Conservation (phyloP, 2,113 vertebrate genomes). For the Drymodes brunneopygia region DNA sequence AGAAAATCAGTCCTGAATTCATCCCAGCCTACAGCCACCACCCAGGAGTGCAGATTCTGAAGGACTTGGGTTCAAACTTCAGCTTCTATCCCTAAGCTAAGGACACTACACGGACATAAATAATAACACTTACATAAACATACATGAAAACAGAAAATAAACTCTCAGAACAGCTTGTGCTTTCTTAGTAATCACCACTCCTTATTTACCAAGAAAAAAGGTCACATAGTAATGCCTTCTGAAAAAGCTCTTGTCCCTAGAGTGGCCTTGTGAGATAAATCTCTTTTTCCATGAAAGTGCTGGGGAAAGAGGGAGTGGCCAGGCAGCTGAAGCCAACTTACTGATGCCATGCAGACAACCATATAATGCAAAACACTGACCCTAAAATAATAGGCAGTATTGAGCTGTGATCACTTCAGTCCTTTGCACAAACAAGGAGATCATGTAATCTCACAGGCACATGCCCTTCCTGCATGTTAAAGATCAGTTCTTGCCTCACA, state of each 20-base stretch:
- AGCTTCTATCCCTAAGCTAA: not conserved
- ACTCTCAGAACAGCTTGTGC: conserved; percentile 21
- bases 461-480: not conserved
- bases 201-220: conserved; percentile 45
- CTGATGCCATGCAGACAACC: not conserved
- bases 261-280: not conserved
- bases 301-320: not conserved
- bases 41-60: not conserved
- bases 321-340: not conserved
- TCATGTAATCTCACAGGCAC: not conserved
- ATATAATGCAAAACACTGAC: not conserved
- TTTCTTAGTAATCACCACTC: conserved; percentile 25
- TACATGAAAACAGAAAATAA: not conserved
- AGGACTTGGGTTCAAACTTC: not conserved
- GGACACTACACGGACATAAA: not conserved
- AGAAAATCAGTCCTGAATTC: not conserved
- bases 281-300: not conserved
- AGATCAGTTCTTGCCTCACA: not conserved
- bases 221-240: not conserved
- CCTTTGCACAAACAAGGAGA: not conserved
- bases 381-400: not conserved
- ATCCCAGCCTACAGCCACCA: not conserved
- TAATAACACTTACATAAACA: not conserved
- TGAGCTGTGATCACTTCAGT: not conserved
- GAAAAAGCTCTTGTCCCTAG: conserved; percentile 19